Evolutionary conservation across 2,797 vertebrate genomes (phyloP), one percentile per base, ranked within the genome.

Genomic region (Catamblyrhynchus diadema): DNA sequence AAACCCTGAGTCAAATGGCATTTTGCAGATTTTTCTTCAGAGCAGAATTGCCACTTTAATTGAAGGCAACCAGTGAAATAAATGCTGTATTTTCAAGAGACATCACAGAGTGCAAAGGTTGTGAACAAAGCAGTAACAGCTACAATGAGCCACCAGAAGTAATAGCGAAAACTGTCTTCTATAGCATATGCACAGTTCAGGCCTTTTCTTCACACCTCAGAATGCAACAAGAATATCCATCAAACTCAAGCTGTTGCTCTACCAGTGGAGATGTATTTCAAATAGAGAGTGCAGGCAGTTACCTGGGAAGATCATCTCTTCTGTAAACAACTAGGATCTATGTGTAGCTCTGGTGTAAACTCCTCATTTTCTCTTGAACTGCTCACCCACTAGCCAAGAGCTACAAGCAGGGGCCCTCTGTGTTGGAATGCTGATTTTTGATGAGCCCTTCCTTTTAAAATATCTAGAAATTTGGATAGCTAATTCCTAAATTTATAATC

Each of bases 141-240:
- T 97, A 96, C 93, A 96, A 95, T 79, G 96, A 96, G 94, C 96
- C 92, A 94, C 97, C 91, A 90, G 97, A 96, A 96, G 97, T 93
- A 97, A 94, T 73, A 95, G 96, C 73, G 78, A 97, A 98, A 97
- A 96, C 97, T 97, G 97, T 97, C 94, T 93, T 86, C 96, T 75
- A 54, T 44, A 97, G 96, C 98, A 98, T 98, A 98, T 98, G 98
- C 96, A 93, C 88, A 91, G 97, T 96, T 97, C 98, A 91, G 91
- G 97, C 96, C 97, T 98, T 97, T 93, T 96, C 97, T 98, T 98
- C 98, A 96, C 98, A 97, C 97, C 97, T 98, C 97, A 19, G 92
- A 95, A 95, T 91, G 93, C 97, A 94, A 84, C 96, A 96, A 94
- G 97, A 94, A 96, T 97, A 97, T 96, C 97, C 96, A 95, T 97